Evolutionary conservation across 2,113 vertebrate species (phyloP).

Genomic region (Candoia aspera): DNA sequence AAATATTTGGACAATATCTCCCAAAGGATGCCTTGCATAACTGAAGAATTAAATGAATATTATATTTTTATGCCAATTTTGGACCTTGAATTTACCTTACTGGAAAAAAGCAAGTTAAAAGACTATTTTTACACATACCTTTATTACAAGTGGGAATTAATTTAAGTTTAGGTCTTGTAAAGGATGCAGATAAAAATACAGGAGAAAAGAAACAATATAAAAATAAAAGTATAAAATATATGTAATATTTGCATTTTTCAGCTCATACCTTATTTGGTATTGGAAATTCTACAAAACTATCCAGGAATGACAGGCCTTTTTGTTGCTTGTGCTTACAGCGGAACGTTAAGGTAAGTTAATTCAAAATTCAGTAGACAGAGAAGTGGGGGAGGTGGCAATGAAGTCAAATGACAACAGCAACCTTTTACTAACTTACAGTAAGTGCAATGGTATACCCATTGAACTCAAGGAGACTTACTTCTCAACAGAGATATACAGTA

Average conservation of each 20-base stretch:
- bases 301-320: slow-evolving; percentile 94
- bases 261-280: slow-evolving; percentile 92
- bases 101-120: neutral
- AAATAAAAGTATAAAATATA: slow-evolving; percentile 6
- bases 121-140: neutral
- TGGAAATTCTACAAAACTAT: slow-evolving; percentile 87
- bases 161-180: slow-evolving; percentile 12
- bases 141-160: neutral
- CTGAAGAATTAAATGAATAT: neutral
- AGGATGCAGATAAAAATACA: neutral
- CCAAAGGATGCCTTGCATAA: neutral
- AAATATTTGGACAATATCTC: neutral
- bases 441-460: neutral
- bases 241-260: slow-evolving; percentile 69
- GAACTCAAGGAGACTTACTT: neutral
- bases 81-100: neutral
- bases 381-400: neutral
- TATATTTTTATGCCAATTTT: neutral
- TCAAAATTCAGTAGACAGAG: neutral
- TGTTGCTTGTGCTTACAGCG: slow-evolving; percentile 95
- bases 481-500: neutral
- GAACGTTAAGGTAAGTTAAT: slow-evolving; percentile 88
- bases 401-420: neutral
- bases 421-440: neutral
- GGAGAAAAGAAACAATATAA: neutral